Evolutionary conservation across 1,140 invertebrate species (phyloP).

Genomic region (Drosophila arawakana): DNA sequence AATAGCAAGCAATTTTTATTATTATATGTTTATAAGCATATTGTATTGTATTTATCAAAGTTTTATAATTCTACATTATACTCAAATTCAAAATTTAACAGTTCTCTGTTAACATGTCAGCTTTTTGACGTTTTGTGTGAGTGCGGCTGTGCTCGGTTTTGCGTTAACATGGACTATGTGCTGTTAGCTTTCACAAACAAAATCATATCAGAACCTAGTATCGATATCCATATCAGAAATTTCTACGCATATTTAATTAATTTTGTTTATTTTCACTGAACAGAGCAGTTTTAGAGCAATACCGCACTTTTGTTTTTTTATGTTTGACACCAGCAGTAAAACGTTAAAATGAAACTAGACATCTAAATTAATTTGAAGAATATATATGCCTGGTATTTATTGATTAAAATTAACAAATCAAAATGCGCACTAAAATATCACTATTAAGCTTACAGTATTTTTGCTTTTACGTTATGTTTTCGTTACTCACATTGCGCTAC

Average conservation of each 20-base stretch:
- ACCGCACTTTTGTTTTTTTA: too few relatives aligned
- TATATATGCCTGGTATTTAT: too few relatives aligned
- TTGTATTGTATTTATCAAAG: conserved; percentile 24
- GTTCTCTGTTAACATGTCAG: background rate
- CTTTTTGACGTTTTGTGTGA: background rate
- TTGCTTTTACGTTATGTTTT: background rate
- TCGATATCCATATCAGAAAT: too few relatives aligned
- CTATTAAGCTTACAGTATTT: background rate
- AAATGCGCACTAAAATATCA: too few relatives aligned
- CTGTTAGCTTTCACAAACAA: conserved; percentile 2
- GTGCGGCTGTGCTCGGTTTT: background rate
- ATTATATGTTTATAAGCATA: conserved; percentile 32
- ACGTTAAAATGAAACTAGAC: too few relatives aligned
- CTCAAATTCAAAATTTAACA: conserved; percentile 4
- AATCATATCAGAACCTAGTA: too few relatives aligned
- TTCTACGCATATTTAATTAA: too few relatives aligned
- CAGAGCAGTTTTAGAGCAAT: too few relatives aligned
- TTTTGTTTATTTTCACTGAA: too few relatives aligned
- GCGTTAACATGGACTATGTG: conserved; percentile 16
- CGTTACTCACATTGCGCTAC: conserved; percentile 6
- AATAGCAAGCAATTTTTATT: conserved; percentile 37
- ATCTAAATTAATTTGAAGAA: too few relatives aligned
- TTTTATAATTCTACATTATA: conserved; percentile 47
- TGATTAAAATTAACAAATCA: too few relatives aligned
- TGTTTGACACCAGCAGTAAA: too few relatives aligned